Base-by-base conservation (phyloP, 2,888 invertebrate species). In the Cynaeus angustus region DNA sequence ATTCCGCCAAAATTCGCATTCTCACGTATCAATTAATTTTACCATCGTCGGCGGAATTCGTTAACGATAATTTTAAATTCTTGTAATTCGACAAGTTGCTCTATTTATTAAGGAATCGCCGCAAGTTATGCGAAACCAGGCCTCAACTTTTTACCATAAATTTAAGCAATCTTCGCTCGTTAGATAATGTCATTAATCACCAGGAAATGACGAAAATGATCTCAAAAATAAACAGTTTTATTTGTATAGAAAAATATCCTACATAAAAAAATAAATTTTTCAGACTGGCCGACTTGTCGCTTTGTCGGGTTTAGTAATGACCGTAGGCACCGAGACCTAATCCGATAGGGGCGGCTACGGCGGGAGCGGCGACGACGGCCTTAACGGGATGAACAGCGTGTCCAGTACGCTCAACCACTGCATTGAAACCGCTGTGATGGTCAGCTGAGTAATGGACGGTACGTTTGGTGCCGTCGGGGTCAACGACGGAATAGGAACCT, bases 361-460 rank as follows among this genome's bases (percentile, higher is more conserved):
- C 16, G 41, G 56, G 48, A 16, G 58, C 41, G 33, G 61, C 61
- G 3, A 62, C 33, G 8, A 55, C 30, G 16, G 62, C 55, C 13
- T 62, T 68, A 3, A 26, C 41, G 13, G 43, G 28, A 1, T 67
- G 67, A 0, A 85, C 86, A 14, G 88, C 86, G 76, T 91, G 90
- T 56, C 89, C 90, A 21, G 75, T 71, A 33, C 75, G 72, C 52
- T 75, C 72, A n/a, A 80, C 81, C 8, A 79, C 75, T 56, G 81
- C 81, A 72, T 80, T 80, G 74, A 81, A 88, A 86, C 88, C 88
- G 70, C 85, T 86, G 69, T 86, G 85, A 69, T 87, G 86, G 80
- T 89, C 88, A 72, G 89, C 88, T 71, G 87, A 82, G 78, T 89
- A 89, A 74, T 86, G 84, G 66, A 89, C 89, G 77, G 84, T 87